Conservation (phyloP, 2,888 invertebrate genomes). For the Eustalomyia histrio region DNA sequence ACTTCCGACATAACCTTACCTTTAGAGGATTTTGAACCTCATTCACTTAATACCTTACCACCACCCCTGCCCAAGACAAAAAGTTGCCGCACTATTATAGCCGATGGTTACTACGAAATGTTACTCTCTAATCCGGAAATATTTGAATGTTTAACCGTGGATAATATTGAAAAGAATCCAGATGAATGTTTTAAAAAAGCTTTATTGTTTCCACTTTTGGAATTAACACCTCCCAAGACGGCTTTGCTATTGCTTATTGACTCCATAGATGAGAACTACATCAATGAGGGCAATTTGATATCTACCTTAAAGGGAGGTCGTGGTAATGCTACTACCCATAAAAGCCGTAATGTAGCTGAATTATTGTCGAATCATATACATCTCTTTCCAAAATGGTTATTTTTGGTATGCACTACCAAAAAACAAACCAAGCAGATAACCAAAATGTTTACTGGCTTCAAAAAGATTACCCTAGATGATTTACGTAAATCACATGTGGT, state of each 20-base stretch:
- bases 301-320: constrained; percentile 80
- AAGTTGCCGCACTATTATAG: constrained; percentile 84
- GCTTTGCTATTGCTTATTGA: constrained; percentile 93
- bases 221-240: constrained; percentile 92
- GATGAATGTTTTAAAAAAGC: constrained; percentile 95
- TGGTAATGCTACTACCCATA: constrained; percentile 76
- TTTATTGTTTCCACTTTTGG: constrained; percentile 90
- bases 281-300: constrained; percentile 81
- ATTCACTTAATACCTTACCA: constrained; percentile 72
- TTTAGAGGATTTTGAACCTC: constrained; percentile 36
- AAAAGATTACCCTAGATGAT: constrained; percentile 95
- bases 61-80: constrained; percentile 81
- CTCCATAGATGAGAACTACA: constrained; percentile 91
- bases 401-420: constrained; percentile 92
- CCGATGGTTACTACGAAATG: constrained; percentile 90
- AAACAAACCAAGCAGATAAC: constrained; percentile 91
- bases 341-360: constrained; percentile 87
- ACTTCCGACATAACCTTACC: constrained; percentile 17
- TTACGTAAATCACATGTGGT: constrained; percentile 93
- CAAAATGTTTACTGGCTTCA: constrained; percentile 91
- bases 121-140: constrained; percentile 89
- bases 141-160: constrained; percentile 88
- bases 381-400: constrained; percentile 94
- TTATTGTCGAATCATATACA: constrained; percentile 93
- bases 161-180: constrained; percentile 91